These are phyloP conservation scores for Mellilla xanthometata DNA, from an alignment of 2,888 invertebrate genomes.

Conservation along the genomic window DNA sequence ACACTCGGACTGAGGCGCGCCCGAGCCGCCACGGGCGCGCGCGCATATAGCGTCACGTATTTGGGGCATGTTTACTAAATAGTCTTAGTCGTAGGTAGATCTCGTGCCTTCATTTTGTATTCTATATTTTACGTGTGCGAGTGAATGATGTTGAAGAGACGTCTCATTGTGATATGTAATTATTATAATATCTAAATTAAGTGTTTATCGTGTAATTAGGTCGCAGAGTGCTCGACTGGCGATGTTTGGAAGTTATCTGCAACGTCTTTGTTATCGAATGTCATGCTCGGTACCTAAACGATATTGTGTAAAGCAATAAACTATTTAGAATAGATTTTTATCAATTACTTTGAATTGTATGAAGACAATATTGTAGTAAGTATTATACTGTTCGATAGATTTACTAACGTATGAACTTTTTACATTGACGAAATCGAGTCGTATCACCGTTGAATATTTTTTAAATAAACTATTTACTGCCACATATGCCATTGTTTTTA, in stretches of 20 bases:
- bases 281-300: slow-evolving; percentile 63
- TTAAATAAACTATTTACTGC: slow-evolving; percentile 80
- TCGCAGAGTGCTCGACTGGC: slow-evolving; percentile 68
- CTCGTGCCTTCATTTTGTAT: slow-evolving; percentile 80
- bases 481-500: slow-evolving; percentile 60
- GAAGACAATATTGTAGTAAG: slow-evolving; percentile 70
- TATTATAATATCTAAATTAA: slow-evolving; percentile 80
- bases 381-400: slow-evolving; percentile 40
- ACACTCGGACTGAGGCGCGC: slow-evolving; percentile 68
- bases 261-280: slow-evolving; percentile 68
- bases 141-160: slow-evolving; percentile 73
- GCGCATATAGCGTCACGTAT: slow-evolving; percentile 71
- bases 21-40: slow-evolving; percentile 43
- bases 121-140: slow-evolving; percentile 72
- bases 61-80: slow-evolving; percentile 66
- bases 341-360: slow-evolving; percentile 66
- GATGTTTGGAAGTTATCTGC: slow-evolving; percentile 62
- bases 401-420: slow-evolving; percentile 60
- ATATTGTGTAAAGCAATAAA: slow-evolving; percentile 81
- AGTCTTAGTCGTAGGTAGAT: slow-evolving; percentile 76
- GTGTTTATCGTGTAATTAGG: slow-evolving; percentile 73
- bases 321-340: slow-evolving; percentile 59
- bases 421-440: slow-evolving; percentile 72
- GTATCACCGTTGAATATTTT: slow-evolving; percentile 75
- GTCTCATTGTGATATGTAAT: slow-evolving; percentile 83